These are phyloP conservation scores for Calonectris borealis DNA, from an alignment of 2,113 vertebrate genomes.

Conservation along the genomic window DNA sequence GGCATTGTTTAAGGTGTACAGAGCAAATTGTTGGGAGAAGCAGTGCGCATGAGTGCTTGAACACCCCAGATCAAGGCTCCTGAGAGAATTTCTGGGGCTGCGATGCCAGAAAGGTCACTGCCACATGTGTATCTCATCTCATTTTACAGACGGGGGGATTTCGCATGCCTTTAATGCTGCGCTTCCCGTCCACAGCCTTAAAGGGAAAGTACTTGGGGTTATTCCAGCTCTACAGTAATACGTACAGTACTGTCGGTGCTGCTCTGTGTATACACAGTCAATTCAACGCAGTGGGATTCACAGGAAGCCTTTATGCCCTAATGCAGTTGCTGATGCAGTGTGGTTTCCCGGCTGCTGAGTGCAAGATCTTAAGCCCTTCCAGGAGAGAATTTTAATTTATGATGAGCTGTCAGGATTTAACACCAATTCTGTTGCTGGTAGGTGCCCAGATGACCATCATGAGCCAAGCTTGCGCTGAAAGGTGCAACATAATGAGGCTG, in stretches of 20 bases:
- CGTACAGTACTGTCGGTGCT: background rate
- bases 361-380: background rate
- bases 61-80: background rate
- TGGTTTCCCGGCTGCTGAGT: background rate
- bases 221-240: background rate
- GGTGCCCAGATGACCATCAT: slow-evolving; percentile 99
- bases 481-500: slow-evolving; percentile 98
- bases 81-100: background rate
- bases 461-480: slow-evolving; percentile 97
- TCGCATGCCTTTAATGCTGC: background rate
- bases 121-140: background rate
- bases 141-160: background rate
- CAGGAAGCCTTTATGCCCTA: background rate
- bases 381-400: background rate
- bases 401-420: background rate
- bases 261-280: background rate
- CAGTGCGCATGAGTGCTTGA: fast-evolving
- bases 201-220: background rate
- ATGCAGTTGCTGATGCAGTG: background rate
- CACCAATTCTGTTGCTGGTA: slow-evolving; percentile 7
- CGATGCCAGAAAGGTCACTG: background rate
- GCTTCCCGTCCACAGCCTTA: background rate
- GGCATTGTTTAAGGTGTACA: fast-evolving
- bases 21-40: background rate
- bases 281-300: background rate